Conservation (phyloP, 1,140 invertebrate species). For the Daktulosphaira vitifoliae region DNA sequence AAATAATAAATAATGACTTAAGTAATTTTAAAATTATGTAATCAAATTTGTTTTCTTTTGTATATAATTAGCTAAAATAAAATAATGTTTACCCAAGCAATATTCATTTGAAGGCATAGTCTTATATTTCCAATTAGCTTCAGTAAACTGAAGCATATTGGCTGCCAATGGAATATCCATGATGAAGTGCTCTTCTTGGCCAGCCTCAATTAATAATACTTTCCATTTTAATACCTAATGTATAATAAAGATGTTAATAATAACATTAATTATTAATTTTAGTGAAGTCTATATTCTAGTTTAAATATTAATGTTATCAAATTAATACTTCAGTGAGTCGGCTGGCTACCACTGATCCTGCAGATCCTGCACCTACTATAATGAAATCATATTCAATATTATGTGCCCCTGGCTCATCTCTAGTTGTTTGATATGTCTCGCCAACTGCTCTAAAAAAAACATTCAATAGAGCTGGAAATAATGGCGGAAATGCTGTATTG, state of each 20-base stretch:
- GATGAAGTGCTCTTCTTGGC: conserved; percentile 46
- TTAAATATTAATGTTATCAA: too few species aligned
- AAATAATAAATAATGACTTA: too few species aligned
- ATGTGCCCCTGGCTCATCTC: conserved; percentile 45
- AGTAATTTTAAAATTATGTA: too few species aligned
- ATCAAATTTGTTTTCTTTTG: too few species aligned
- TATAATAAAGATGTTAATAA: too few species aligned
- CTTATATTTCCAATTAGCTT: conserved; percentile 52
- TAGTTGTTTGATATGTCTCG: conserved; percentile 44
- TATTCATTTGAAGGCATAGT: conserved; percentile 49
- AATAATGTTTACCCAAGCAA: conserved; percentile 43
- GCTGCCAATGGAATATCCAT: conserved; percentile 61
- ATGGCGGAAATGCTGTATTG: conserved; percentile 36
- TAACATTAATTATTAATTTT: too few species aligned
- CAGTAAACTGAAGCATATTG: conserved; percentile 52
- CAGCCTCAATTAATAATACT: conserved; percentile 54
- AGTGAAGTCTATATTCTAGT: too few species aligned
- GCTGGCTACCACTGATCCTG: conserved; percentile 37
- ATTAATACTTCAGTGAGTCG: conserved; percentile 40
- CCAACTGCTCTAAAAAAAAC: conserved; percentile 26
- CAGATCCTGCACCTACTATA: too few species aligned
- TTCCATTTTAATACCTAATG: conserved; percentile 45
- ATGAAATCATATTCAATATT: conserved; percentile 39
- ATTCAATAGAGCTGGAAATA: conserved; percentile 34
- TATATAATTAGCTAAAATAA: too few species aligned